Evolutionary conservation across 2,113 vertebrate genomes (phyloP), one percentile per base, ranked within the genome.

Genomic region (Ginglymostoma cirratum): DNA sequence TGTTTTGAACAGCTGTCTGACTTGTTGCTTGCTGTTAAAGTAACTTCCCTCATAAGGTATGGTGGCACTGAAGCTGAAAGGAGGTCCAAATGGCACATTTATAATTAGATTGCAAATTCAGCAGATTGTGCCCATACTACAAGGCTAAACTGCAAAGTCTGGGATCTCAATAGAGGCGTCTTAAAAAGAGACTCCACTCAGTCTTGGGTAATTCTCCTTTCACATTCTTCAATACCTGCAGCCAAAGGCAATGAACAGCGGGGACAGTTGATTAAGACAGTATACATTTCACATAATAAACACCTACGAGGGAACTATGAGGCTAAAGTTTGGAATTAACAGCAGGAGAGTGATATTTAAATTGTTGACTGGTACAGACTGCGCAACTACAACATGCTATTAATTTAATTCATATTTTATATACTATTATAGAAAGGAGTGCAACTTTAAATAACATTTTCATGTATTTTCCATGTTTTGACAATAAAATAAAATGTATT

Each of bases 101-200:
- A 99, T 99, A 99, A 99, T 99, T 99, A 99, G 99, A 99, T 98
- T 99, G 99, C 97, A 98, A 98, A 99, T 99, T 99, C 99, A 99
- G 99, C 99, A 99, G 98, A 99, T 99, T 98, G 98, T 98, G 98
- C 98, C 97, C 97, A 97, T 98, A 97, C 98, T 98, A 98, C 98
- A 98, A 98, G 98, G 98, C 98, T 98, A 97, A 98, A 98, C 97
- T 97, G 97, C 98, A 97, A 97, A 98, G 98, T 98, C 97, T 97
- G 97, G 97, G 96, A 97, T 97, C 97, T 98, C 98, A 97, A 97
- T 97, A 97, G 97, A 97, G 98, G 96, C 95, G 42, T 67, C 96
- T 97, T 97, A 95, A 72, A 52, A 76, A 76, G 67, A 72, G 94
- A 72, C 94, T 95, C 67, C 94, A 95, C 67, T 30, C 38, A 95